These are phyloP conservation scores for Orthosia gothica DNA, from an alignment of 2,888 invertebrate species.

Conservation along the genomic window DNA sequence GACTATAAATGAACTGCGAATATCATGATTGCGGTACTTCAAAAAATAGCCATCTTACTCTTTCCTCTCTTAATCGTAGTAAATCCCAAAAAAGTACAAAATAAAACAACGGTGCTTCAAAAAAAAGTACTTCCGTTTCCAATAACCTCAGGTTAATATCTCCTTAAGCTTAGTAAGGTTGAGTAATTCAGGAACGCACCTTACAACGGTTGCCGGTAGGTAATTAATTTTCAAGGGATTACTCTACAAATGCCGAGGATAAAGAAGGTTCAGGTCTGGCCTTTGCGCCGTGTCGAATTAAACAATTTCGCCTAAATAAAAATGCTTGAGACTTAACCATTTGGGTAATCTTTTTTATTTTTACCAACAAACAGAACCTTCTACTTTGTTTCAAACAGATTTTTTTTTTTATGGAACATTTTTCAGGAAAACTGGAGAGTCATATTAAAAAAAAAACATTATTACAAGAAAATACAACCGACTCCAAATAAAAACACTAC, in stretches of 20 bases:
- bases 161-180: constrained; percentile 78
- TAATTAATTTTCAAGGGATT: constrained; percentile 90
- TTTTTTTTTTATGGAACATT: not conserved
- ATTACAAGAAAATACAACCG: too few species aligned
- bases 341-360: constrained; percentile 48
- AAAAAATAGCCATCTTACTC: not conserved
- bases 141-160: constrained; percentile 73
- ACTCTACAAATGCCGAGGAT: constrained; percentile 85
- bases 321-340: constrained; percentile 61
- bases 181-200: constrained; percentile 72
- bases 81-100: not conserved
- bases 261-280: constrained; percentile 80
- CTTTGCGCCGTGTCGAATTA: constrained; percentile 80
- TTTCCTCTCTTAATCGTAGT: not conserved
- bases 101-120: constrained; percentile 3
- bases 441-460: too few species aligned
- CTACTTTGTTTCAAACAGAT: constrained; percentile 14
- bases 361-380: not conserved
- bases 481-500: too few species aligned
- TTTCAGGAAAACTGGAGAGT: not conserved
- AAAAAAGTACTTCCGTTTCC: constrained; percentile 42
- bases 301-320: constrained; percentile 79
- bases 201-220: constrained; percentile 77
- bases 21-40: not conserved
- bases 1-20: too few species aligned